Percentiles rank a stretch among this genome's conserved stretches.
Evolutionary conservation across 2,888 invertebrate genomes (phyloP).

Genomic region (Pandemis corylana): DNA sequence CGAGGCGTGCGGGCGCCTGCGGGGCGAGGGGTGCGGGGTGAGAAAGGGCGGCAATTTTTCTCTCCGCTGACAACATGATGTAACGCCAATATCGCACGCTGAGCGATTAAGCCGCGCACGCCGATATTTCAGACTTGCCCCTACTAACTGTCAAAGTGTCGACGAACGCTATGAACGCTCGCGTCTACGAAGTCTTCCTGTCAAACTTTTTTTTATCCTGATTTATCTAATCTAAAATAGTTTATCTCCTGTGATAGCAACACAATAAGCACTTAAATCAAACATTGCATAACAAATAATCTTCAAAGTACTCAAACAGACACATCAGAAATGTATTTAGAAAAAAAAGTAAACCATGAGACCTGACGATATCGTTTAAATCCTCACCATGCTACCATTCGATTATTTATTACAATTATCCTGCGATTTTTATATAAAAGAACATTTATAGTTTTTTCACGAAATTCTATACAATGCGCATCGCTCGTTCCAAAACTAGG

Average conservation of each 20-base stretch:
- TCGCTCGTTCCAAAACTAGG: background rate
- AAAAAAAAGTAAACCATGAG: too few relatives aligned
- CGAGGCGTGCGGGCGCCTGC: slow-evolving; percentile 58
- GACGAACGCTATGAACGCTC: slow-evolving; percentile 66
- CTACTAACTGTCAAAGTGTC: slow-evolving; percentile 83
- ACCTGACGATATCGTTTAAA: too few relatives aligned
- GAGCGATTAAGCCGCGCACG: slow-evolving; percentile 84
- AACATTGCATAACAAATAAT: background rate
- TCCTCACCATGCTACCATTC: too few relatives aligned
- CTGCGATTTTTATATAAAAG: background rate
- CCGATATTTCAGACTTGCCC: slow-evolving; percentile 84
- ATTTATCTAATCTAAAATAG: background rate
- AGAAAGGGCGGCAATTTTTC: slow-evolving; percentile 81
- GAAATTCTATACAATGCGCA: background rate
- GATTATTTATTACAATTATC: background rate
- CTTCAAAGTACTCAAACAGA: background rate
- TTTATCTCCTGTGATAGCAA: background rate
- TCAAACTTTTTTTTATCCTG: slow-evolving; percentile 9
- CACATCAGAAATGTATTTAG: background rate
- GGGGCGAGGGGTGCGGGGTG: slow-evolving; percentile 54
- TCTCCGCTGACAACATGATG: slow-evolving; percentile 84
- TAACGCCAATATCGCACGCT: slow-evolving; percentile 85
- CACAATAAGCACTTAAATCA: background rate
- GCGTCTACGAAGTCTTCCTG: slow-evolving; percentile 37
- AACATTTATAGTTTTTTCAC: background rate